phyloP scores from a whole-genome alignment of 2,888 invertebrate genomes.

The Hirtodrosophila alboralis region DNA sequence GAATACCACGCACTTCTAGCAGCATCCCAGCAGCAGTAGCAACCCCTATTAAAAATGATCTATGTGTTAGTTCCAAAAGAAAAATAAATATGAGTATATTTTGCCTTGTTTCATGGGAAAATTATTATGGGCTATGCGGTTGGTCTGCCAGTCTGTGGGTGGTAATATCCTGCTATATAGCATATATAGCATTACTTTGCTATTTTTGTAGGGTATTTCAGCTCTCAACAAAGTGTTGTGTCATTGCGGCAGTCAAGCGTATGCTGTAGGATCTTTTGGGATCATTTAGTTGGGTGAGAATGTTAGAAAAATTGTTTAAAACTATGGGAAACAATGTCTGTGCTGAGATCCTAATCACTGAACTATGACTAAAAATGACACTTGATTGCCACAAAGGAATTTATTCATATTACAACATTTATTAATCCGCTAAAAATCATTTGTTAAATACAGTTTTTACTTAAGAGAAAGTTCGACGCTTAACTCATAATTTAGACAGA shows the following conservation, averaged over 20 bases:
- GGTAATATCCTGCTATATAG: conserved; percentile 36
- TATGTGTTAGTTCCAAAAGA: conserved; percentile 17
- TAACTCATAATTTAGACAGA: too few species aligned
- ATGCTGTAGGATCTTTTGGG: conserved; percentile 29
- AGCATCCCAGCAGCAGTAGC: conserved; percentile 57
- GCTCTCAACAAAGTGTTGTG: conserved; percentile 44
- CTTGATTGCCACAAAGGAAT: not conserved
- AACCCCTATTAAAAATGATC: conserved; percentile 62
- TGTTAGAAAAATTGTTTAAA: conserved; percentile 28
- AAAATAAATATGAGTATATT: conserved; percentile 30
- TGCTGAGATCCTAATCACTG: conserved; percentile 21
- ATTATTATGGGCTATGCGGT: conserved; percentile 30
- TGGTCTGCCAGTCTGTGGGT: conserved; percentile 55
- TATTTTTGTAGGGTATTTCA: conserved; percentile 30
- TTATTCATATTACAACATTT: not conserved
- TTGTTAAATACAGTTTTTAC: too few species aligned
- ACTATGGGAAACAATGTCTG: conserved; percentile 26
- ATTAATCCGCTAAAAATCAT: too few species aligned
- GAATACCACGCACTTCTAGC: conserved; percentile 31
- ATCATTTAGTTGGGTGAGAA: conserved; percentile 60
- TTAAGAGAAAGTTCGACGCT: too few species aligned
- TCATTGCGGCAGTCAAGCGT: conserved; percentile 60
- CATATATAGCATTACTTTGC: conserved; percentile 44
- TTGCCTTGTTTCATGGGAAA: conserved; percentile 62
- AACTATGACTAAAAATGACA: conserved; percentile 9